Evolutionary conservation across 2,113 vertebrate genomes (phyloP).

Genomic region (Corythornis cristatus): DNA sequence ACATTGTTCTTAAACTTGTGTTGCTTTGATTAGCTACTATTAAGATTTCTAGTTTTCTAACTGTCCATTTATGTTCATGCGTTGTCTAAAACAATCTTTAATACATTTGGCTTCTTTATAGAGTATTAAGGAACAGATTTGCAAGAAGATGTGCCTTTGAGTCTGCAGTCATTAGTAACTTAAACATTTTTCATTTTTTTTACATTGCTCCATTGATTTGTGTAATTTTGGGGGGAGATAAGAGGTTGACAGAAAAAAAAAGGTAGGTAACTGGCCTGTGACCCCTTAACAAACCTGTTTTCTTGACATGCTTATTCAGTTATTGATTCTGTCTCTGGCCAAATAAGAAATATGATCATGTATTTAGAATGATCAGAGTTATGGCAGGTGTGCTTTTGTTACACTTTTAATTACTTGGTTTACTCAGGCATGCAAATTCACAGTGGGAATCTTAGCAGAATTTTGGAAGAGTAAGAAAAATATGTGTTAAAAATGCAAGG

Average conservation of each 20-base stretch:
- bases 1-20: not conserved
- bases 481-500: not conserved
- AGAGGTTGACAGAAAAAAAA: not conserved
- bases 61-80: not conserved
- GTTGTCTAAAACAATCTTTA: not conserved
- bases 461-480: conserved; percentile 11
- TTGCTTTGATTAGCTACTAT: not conserved
- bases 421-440: not conserved
- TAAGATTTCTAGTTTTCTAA: not conserved
- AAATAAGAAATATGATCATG: not conserved
- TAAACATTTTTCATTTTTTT: not conserved
- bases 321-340: not conserved
- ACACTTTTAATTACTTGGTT: not conserved
- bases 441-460: not conserved
- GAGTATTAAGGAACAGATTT: not conserved
- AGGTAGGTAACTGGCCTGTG: not conserved
- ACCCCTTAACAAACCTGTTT: not conserved
- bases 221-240: not conserved
- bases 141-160: not conserved
- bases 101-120: not conserved
- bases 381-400: not conserved
- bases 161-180: not conserved
- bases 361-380: not conserved
- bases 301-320: not conserved
- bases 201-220: not conserved